Evolutionary conservation across 2,888 invertebrate species (phyloP), one percentile per base, ranked within the genome.

Genomic region (Eupithecia inturbata): DNA sequence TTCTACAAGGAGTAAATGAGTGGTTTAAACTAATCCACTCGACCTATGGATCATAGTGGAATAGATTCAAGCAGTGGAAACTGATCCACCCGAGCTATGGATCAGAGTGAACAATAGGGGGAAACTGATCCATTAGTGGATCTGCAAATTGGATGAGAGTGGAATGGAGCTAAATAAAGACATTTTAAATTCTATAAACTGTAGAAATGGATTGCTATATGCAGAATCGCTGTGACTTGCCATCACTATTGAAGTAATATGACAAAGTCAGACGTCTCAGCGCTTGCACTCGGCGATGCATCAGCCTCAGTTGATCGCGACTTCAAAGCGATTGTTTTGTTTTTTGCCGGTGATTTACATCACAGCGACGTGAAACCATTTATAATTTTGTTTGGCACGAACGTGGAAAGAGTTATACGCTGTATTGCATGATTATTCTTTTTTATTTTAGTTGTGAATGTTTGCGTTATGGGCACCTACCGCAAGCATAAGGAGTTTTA

Each of bases 311-410:
- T 71, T 36, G 53, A 16, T 63, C 68, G 72, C 72, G 22, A 80
- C 71, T 78, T 80, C 80, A 80, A 80, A 80, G 78, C 26, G 70
- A 31, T 72, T 72, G 64, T 76, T 75, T 74, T 74, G 39, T 16
- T 72, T 77, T 71, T 71, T 77, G 68, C 70, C 73, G 63, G 77
- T 80, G 80, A 81, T 81, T 80, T 80, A 81, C 77, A 73, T 71
- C 67, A 64, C 63, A n/a, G n/a, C 79, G 79, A 79, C 81, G 78
- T 49, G 67, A 14, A 75, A 45, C 69, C 80, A 80, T 81, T 81
- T 75, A 81, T 81, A 81, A 74, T 76, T 77, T 78, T 77, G 78
- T 78, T 79, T 80, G 77, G 78, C 78, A 71, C 77, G 75, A 74
- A 75, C 67, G 80, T 67, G 76, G 78, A 80, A 67, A 78, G 80